These are phyloP conservation scores for Tachysurus vachellii DNA, from an alignment of 2,113 vertebrate species.

Conservation along the genomic window DNA sequence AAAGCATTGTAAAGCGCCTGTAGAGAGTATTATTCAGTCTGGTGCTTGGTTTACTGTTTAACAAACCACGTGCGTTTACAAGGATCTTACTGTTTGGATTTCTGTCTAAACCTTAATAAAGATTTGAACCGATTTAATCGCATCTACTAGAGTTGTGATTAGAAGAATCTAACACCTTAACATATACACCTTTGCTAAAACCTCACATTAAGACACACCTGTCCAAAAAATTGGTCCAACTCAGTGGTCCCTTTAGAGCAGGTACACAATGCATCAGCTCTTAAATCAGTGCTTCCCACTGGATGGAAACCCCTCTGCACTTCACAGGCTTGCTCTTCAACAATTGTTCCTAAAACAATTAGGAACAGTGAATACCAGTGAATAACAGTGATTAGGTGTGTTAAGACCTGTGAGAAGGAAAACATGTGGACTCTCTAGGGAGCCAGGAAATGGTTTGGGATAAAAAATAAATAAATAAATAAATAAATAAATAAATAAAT, in stretches of 20 bases:
- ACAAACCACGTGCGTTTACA: not conserved
- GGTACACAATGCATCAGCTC: slow-evolving; percentile 9
- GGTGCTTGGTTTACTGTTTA: not conserved
- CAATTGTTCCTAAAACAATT: not conserved
- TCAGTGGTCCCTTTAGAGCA: not conserved
- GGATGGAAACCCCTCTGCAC: not conserved
- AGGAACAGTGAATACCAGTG: not conserved
- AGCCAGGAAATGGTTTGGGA: not conserved
- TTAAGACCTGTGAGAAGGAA: not conserved
- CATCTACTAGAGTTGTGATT: not conserved
- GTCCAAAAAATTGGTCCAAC: not conserved
- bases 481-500: not conserved
- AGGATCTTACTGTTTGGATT: not conserved
- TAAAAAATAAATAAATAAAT: not conserved
- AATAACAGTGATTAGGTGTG: too few species aligned
- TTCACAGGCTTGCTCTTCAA: not conserved
- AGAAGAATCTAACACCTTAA: not conserved
- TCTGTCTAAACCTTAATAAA: not conserved
- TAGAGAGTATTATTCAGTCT: not conserved
- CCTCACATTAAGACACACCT: not conserved
- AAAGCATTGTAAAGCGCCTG: not conserved
- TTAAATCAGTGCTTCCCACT: not conserved
- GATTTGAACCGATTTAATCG: not conserved
- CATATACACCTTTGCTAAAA: not conserved
- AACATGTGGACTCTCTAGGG: not conserved